Base-by-base conservation (phyloP, 2,113 vertebrate genomes). In the Emydura subglobosa region DNA sequence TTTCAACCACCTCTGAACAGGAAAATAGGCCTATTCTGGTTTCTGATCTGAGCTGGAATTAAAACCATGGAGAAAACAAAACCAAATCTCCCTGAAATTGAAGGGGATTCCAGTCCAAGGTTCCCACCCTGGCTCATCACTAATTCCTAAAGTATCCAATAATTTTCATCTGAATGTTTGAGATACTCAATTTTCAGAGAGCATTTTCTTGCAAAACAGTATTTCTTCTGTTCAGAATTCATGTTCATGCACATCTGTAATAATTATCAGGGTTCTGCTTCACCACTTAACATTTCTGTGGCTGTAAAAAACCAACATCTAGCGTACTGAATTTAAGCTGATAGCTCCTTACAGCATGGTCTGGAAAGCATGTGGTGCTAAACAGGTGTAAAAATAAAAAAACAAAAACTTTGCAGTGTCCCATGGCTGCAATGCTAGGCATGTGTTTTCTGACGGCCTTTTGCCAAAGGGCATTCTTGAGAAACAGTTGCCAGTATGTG, bases 361-460 rank as follows among this genome's bases (percentile, higher is more conserved):
- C 85, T 95, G 84, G 96, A 94, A 94, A 93, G 55, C 92, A 29
- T 94, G 89, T 80, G 85, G 68, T 83, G 47, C 31, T 96, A 91
- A 98, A 96, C 97, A 97, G 96, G 95, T 98, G 97, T 96, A 34
- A 95, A 92, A 97, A 96, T 85, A 95, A 34, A 31, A 10, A 68
- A 6, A 10, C 51, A 16, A 51, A 88, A n/a, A 81, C 10, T 89
- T 78, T 94, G 79, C 89, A 61, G 82, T 92, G 91, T 86, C 89
- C 94, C 92, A 95, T 61, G 92, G 72, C 76, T 91, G 76, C 78
- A 19, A 80, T 93, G 94, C 91, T 87, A 93, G 74, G 79, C 88
- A 81, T 97, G 94, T 83, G 53, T 96, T 97, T 97, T 95, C 96
- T n/a, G 1, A 59, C n/a, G 55, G 25, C 0, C 10, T 76, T 24